Conservation (phyloP, 2,797 vertebrate species). For the Octomys mimax region DNA sequence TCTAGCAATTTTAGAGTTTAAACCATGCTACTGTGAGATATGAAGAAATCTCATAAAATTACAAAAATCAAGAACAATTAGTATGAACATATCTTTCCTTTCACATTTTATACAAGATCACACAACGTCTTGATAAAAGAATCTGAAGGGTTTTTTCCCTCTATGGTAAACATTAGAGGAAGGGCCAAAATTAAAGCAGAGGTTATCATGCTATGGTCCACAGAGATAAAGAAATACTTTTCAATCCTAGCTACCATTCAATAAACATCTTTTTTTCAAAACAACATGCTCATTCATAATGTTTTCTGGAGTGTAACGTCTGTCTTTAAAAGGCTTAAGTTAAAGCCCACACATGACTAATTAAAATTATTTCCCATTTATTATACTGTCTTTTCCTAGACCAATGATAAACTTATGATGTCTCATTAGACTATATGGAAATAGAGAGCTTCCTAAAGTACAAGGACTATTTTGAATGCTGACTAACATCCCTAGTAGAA, state of each 20-base stretch:
- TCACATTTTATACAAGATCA: background rate
- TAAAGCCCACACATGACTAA: conserved; percentile 54
- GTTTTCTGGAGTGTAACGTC: conserved; percentile 50
- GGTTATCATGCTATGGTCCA: conserved; percentile 46
- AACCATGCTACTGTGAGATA: background rate
- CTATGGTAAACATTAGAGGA: conserved; percentile 29
- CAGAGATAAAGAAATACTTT: conserved; percentile 67
- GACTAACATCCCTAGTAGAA: conserved; percentile 44
- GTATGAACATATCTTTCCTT: conserved; percentile 49
- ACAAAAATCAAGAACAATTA: conserved; percentile 51
- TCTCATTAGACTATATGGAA: conserved; percentile 64
- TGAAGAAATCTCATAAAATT: conserved; percentile 30
- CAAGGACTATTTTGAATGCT: conserved; percentile 63
- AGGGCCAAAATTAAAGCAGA: background rate
- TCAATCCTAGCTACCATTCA: conserved; percentile 36
- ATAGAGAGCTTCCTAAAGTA: conserved; percentile 65
- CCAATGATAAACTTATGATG: conserved; percentile 50
- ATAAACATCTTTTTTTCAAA: conserved; percentile 5
- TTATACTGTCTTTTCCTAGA: conserved; percentile 70
- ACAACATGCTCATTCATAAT: conserved; percentile 63
- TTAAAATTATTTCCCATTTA: conserved; percentile 69
- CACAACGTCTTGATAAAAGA: background rate
- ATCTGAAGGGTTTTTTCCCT: background rate
- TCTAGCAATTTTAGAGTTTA: conserved; percentile 36
- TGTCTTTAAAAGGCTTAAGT: conserved; percentile 72